Evolutionary conservation across 2,113 vertebrate genomes (phyloP), one percentile per base, ranked within the genome.

Genomic region (Peucedramus taeniatus): DNA sequence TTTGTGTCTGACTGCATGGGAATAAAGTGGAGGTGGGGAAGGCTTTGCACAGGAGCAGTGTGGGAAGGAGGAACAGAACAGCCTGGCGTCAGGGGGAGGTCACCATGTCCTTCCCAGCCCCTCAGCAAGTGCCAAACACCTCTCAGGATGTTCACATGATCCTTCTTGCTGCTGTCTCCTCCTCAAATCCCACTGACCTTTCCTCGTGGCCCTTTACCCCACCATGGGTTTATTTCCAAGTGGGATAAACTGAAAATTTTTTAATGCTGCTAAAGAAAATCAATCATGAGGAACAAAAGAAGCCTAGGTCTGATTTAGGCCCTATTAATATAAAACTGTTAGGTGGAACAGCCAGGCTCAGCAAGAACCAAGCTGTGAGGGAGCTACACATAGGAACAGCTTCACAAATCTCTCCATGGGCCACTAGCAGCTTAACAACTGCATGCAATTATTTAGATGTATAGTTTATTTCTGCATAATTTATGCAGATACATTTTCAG

Each of bases 401-500:
- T 90, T 86, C 92, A 93, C 78, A 78, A 77, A 80, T 87, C 70
- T 86, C 91, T 96, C 78, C 54, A 68, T 12, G 75, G 84, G 84
- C 77, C 89, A 72, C 89, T 66, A 85, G 84, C 66, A 90, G 87
- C 76, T 91, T 96, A 96, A 96, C 92, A 90, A 96, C 75, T 86
- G 82, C 82, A 86, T 70, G 64, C 71, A 95, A 93, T 93, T 96
- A 93, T 93, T 95, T 78, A 90, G 93, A 91, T 90, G 75, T 70
- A 96, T 90, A 93, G 92, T 93, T 93, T 96, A 85, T 85, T 94
- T 82, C 79, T 95, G 87, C 90, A 96, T 95, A 96, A 95, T 93
- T 94, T 96, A 97, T 95, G 94, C 94, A 96, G 94, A 88, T 95
- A 59, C 54, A 77, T 90, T 96, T 96, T 96, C 87, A 86, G 78